These are phyloP conservation scores for Drosophila fuyamai DNA, from an alignment of 1,140 invertebrate species.

Conservation along the genomic window DNA sequence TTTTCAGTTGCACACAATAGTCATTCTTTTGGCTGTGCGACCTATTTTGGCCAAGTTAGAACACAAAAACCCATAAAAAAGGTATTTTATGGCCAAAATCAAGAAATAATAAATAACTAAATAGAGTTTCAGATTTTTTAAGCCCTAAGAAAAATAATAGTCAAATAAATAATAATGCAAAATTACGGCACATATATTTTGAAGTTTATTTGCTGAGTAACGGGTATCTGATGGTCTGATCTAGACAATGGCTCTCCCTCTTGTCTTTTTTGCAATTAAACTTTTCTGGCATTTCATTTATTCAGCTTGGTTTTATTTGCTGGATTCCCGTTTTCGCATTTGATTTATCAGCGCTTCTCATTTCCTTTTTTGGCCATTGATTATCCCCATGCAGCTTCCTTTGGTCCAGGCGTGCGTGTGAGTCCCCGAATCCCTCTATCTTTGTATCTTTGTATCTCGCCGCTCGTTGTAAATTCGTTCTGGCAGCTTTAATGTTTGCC, in stretches of 20 bases:
- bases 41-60: too few species aligned
- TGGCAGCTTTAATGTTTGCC: slow-evolving; percentile 81
- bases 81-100: too few species aligned
- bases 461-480: slow-evolving; percentile 77
- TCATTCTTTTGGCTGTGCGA: too few species aligned
- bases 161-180: too few species aligned
- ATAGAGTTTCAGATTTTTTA: too few species aligned
- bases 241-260: background rate
- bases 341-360: slow-evolving; percentile 72
- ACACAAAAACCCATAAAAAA: too few species aligned
- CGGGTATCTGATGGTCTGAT: too few species aligned
- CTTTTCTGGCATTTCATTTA: slow-evolving; percentile 26
- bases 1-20: too few species aligned
- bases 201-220: too few species aligned
- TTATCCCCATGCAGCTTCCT: slow-evolving; percentile 56
- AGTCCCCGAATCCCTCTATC: slow-evolving; percentile 25
- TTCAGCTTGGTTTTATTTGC: slow-evolving; percentile 33
- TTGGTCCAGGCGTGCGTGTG: slow-evolving; percentile 55
- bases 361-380: slow-evolving; percentile 68
- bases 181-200: too few species aligned
- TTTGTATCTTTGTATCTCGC: slow-evolving; percentile 27
- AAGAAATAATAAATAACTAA: too few species aligned
- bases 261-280: slow-evolving; percentile 38
- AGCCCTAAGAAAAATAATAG: too few species aligned
- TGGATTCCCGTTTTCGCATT: slow-evolving; percentile 51